These are phyloP conservation scores for Sternarchorhynchus goeldii DNA, from an alignment of 2,797 vertebrate species.

Conservation along the genomic window DNA sequence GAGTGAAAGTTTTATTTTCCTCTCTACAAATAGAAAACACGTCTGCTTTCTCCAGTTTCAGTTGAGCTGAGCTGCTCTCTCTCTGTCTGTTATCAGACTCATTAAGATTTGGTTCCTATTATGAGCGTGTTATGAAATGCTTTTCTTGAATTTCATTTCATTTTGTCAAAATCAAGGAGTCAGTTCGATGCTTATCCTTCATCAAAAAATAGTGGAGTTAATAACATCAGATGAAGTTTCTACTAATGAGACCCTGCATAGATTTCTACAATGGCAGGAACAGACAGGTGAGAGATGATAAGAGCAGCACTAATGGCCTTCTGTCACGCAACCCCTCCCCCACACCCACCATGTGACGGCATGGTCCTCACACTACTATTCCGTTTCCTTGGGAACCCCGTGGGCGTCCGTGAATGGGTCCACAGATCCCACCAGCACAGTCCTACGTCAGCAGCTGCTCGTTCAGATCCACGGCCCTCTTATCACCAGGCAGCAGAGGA, in stretches of 20 bases:
- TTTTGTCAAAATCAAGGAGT: no score
- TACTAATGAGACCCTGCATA: no score
- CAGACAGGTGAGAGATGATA: no score
- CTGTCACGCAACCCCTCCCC: no score
- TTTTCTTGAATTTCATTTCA: no score
- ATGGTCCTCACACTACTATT: neutral
- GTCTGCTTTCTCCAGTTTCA: neutral
- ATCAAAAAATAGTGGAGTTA: no score
- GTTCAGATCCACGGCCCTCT: constrained; percentile 32
- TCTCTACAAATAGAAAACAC: neutral
- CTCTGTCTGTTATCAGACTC: constrained; percentile 17
- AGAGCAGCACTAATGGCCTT: no score
- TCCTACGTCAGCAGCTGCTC: constrained; percentile 47
- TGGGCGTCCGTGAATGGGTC: constrained; percentile 11
- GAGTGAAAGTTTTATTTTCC: neutral
- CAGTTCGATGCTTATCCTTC: no score
- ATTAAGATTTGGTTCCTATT: constrained; percentile 21
- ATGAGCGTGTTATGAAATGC: no score
- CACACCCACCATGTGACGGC: no score
- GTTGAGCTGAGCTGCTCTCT: neutral
- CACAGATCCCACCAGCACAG: constrained; percentile 17
- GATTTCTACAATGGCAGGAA: no score
- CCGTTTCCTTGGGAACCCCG: neutral
- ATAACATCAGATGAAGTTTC: no score
- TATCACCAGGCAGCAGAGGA: neutral